Evolutionary conservation across 2,113 vertebrate genomes (phyloP), one percentile per base, ranked within the genome.

Genomic region (Caracal caracal): DNA sequence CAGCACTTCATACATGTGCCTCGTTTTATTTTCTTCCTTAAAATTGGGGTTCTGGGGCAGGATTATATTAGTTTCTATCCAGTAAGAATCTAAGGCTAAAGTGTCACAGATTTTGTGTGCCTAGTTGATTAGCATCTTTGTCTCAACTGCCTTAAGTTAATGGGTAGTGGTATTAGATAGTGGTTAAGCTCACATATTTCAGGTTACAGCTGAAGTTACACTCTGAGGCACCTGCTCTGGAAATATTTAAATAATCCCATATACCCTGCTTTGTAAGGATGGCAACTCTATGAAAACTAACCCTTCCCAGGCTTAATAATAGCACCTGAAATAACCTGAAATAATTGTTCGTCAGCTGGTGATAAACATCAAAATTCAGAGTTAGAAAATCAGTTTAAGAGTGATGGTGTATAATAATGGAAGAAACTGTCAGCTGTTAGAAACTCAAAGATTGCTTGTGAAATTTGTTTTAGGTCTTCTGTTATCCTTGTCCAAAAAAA

Each of bases 21-120:
- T 93, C 40, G 59, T 86, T 95, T 59, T 65, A 75, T 94, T 88
- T 11, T 89, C 30, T 83, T 84, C 82, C 63, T 53, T 85, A 37
- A 88, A 79, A 17, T 26, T n/a, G 37, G 22, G 2, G 6, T 66
- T 73, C 13, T 53, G 9, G 56, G 13, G 13, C 4, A 33, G 2
- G 28, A 9, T 75, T n/a, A 30, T 19, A 24, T 68, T 33, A 56
- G 22, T 66, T 79, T 56, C 22, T 43, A 53, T 56, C 24, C 40
- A 88, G 2, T 30, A 70, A 76, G 10, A 19, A 76, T 88, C 37
- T 63, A 63, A 75, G 49, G 37, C 24, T 87, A 43, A 89, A 30
- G 63, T 28, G 0, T 63, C 61, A 90, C 61, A 61, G 15, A 16
- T 84, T 82, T 56, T 53, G 17, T 88, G 40, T 78, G 37, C 30